These are phyloP conservation scores for Channa maculata DNA, from an alignment of 2,113 vertebrate species.

Conservation along the genomic window DNA sequence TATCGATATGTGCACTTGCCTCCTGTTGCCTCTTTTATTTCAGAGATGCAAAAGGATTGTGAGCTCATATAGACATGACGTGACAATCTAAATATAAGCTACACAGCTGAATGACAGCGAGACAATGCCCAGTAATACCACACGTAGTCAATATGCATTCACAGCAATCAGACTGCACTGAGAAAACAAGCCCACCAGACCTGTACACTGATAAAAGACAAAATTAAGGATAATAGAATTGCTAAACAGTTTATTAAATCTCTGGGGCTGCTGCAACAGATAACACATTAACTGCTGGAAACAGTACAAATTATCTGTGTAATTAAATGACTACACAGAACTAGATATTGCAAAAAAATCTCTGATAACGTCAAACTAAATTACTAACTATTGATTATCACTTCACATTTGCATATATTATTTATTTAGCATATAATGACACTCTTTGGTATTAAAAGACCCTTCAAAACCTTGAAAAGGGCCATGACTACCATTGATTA, in stretches of 20 bases:
- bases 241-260: constrained; percentile 65
- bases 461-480: not conserved
- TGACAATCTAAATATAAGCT: constrained; percentile 43
- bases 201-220: constrained; percentile 52
- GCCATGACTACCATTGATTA: not conserved
- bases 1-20: not conserved
- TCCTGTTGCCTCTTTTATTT: constrained; percentile 1
- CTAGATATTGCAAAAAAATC: not conserved
- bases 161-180: constrained; percentile 17
- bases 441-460: not conserved
- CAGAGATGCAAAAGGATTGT: not conserved
- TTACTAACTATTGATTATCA: constrained; percentile 24
- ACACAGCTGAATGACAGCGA: constrained; percentile 21
- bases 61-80: constrained; percentile 19
- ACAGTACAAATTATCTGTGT: constrained; percentile 24
- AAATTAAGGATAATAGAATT: constrained; percentile 44
- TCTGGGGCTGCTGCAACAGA: constrained; percentile 27
- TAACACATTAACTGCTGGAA: constrained; percentile 40
- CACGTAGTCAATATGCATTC: constrained; percentile 29
- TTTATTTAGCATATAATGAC: not conserved
- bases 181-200: constrained; percentile 26
- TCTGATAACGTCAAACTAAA: constrained; percentile 23
- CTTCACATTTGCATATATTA: constrained; percentile 21
- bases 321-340: constrained; percentile 48
- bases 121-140: constrained; percentile 36